A percentile compares a stretch with the other conserved stretches of the same genome.
Evolutionary conservation across 2,113 vertebrate genomes (phyloP).

Genomic region (Cyphomyrus discorhynchus): DNA sequence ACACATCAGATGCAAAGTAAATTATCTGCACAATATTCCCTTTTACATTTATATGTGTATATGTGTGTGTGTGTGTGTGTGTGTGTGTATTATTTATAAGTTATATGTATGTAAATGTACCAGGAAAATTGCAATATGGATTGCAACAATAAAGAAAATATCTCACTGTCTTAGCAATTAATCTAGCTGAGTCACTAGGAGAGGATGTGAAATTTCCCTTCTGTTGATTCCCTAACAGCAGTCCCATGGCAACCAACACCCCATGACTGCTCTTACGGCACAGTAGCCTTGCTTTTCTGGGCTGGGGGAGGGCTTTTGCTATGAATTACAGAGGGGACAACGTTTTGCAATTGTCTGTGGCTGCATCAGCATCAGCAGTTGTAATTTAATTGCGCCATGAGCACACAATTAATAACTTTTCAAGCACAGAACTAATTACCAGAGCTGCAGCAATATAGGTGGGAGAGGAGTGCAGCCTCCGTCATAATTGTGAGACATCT

Average conservation of each 20-base stretch:
- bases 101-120: not conserved
- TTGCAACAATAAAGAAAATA: too few relatives aligned
- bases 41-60: not conserved
- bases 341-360: not conserved
- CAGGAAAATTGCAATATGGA: not conserved
- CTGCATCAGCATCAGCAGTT: not conserved
- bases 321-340: not conserved
- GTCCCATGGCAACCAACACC: not conserved
- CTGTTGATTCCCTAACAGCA: not conserved
- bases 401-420: slow-evolving; percentile 5
- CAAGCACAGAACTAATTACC: slow-evolving; percentile 38
- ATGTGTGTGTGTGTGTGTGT: too few relatives aligned
- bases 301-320: not conserved
- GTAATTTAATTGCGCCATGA: not conserved
- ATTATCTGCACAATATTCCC: not conserved
- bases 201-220: not conserved
- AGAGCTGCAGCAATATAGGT: slow-evolving; percentile 19
- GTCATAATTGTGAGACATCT: slow-evolving; percentile 34
- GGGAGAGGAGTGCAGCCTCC: slow-evolving; percentile 13
- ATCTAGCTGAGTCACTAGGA: not conserved
- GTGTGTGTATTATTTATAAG: too few relatives aligned
- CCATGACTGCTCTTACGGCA: not conserved
- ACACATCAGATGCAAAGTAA: not conserved
- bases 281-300: not conserved
- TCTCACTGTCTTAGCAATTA: not conserved